Evolutionary conservation across 2,888 invertebrate species (phyloP).

Genomic region (Axea sp.): DNA sequence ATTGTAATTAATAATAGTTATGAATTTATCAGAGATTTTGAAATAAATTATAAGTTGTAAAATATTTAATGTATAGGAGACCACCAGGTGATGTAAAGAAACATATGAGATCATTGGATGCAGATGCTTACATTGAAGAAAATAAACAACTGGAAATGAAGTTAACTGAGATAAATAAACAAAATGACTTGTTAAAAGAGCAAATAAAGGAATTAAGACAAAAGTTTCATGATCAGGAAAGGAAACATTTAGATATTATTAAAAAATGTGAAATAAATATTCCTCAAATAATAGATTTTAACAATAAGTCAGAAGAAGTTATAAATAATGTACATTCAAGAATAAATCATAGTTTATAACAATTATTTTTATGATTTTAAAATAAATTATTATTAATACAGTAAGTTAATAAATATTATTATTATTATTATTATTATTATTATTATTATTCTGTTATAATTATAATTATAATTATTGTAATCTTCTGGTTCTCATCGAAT

Average conservation of each 20-base stretch:
- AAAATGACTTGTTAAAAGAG: slow-evolving; percentile 10
- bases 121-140: slow-evolving; percentile 6
- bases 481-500: no score
- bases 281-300: slow-evolving; percentile 1
- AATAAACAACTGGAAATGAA: neutral
- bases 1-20: no score
- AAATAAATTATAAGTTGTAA: neutral
- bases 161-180: neutral
- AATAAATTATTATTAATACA: no score
- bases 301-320: neutral
- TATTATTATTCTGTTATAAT: no score
- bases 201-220: neutral
- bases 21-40: no score
- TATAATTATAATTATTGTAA: no score
- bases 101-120: slow-evolving; percentile 21
- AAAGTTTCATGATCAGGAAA: neutral
- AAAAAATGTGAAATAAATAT: neutral
- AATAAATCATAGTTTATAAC: no score
- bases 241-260: slow-evolving; percentile 1
- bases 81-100: slow-evolving; percentile 24
- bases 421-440: no score
- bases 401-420: no score
- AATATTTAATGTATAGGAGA: slow-evolving; percentile 15
- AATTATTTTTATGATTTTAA: no score
- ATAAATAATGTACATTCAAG: neutral